Base-by-base conservation (phyloP, 1,140 invertebrate species). In the Myzus persicae region DNA sequence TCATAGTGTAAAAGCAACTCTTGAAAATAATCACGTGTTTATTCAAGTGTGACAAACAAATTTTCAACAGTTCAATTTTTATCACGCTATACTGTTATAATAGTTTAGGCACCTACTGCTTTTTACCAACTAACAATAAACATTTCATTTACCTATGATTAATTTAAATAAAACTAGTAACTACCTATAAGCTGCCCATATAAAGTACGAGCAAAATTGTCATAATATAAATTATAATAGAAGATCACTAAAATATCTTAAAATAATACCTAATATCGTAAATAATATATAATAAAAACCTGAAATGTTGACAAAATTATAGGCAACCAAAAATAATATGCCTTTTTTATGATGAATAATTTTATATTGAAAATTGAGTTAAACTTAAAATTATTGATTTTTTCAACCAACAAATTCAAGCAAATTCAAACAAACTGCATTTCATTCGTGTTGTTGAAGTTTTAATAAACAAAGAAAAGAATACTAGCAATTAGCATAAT, bases 21-120 rank as follows among this genome's bases (percentile, higher is more conserved):
- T 84, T 48, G 31, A 40, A 85, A 93, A 82, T 40, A 38, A 93
- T 93, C 24, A 93, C n/a, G 46, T 93, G 81, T 93, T 93, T 93
- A 54, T 44, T 93, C 91, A 93, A 85, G 91, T 93, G 91, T 51
- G 26, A 92, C 91, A 93, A 40, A 46, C 76, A 46, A 82, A 48
- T 82, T 93, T 51, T 44, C 81, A 93, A 54, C 44, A 38, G n/a
- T 92, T 92, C 20, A 82, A 82, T 59, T 90, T 67, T 59, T 40
- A 92, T 48, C 42, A 82, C 14, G 14, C 22, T 48, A 82, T 48
- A 31, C 89, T 67, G 18, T 31, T 40, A 31, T 90, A 20, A n/a
- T 90, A 0, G 5, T 51, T 24, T 48, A 48, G 44, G 5, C 18
- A 87, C 11, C 1, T 87, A 87, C 38, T 46, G 31, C 20, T 46